Evolutionary conservation across 2,113 vertebrate species (phyloP).

Genomic region (Oreochromis tanganicae): DNA sequence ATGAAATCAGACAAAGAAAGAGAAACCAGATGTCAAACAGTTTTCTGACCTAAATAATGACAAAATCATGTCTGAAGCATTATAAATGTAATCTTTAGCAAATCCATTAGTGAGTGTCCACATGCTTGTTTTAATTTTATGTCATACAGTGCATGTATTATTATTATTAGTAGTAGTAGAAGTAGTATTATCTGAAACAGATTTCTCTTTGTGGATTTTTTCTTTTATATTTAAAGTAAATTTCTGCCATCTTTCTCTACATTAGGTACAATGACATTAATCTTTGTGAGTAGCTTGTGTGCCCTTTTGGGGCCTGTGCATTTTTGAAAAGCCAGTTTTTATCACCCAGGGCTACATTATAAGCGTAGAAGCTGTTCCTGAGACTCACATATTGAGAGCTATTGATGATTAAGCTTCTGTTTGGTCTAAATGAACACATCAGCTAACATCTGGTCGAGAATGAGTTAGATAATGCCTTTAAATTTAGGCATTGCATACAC

Average conservation of each 20-base stretch:
- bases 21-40: background rate
- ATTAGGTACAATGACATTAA: background rate
- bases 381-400: background rate
- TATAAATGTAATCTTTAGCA: background rate
- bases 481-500: background rate
- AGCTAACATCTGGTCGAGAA: constrained; percentile 36
- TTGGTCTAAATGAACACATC: background rate
- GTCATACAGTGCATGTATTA: background rate
- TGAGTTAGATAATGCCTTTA: constrained; percentile 9
- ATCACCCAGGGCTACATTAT: background rate
- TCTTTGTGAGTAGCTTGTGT: background rate
- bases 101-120: background rate
- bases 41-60: background rate
- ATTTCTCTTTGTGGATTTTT: background rate
- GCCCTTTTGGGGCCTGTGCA: background rate
- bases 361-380: background rate
- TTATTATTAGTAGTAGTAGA: fast-evolving
- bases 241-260: background rate
- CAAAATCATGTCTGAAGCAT: background rate
- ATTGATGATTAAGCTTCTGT: background rate
- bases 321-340: background rate
- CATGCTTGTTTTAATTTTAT: background rate
- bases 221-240: background rate
- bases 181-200: background rate
- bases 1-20: background rate